Base-by-base conservation (phyloP, 2,113 vertebrate genomes). In the Sander lucioperca region DNA sequence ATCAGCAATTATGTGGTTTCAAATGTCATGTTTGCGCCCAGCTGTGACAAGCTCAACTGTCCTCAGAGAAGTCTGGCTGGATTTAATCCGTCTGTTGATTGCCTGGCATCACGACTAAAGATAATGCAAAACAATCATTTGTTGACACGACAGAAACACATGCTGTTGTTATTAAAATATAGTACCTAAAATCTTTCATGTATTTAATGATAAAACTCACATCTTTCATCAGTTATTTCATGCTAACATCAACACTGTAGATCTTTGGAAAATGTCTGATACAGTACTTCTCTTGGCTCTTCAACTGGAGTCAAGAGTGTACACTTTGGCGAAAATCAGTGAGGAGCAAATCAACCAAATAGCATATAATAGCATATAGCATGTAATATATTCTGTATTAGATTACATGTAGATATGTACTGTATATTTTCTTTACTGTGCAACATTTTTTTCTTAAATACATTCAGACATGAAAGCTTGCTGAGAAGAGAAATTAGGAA, bases 1-100 rank as follows among this genome's bases (percentile, higher is more conserved):
- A 89, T 88, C 74, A 79, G 83, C 80, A 91, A 90, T 94, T 91
- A 90, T 90, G 86, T 86, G 79, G 78, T 73, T 92, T 92, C 75
- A 82, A 33, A 91, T 94, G 75, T 82, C 81, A 89, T 87, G 89
- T 92, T 91, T 83, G 84, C 57, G 21, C 88, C 79, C 74, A 86
- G 86, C 87, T 90, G 88, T 90, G 88, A 91, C 86, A 88, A 80
- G 78, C 90, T 81, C 67, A 39, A 70, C 84, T 87, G 80, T 83
- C 82, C 79, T 68, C 77, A 64, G 82, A 86, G 75, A 71, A 33
- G 74, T 76, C 16, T 86, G 79, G 54, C 45, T 79, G 70, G 57
- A 79, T 89, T 86, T 79, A 88, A 81, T 43, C 39, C 82, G 77
- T 80, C 80, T 82, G 73, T 80, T 65, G 58, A 80, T 83, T 80